Evolutionary conservation across 2,797 vertebrate genomes (phyloP).

Genomic region (Enoplosus armatus): DNA sequence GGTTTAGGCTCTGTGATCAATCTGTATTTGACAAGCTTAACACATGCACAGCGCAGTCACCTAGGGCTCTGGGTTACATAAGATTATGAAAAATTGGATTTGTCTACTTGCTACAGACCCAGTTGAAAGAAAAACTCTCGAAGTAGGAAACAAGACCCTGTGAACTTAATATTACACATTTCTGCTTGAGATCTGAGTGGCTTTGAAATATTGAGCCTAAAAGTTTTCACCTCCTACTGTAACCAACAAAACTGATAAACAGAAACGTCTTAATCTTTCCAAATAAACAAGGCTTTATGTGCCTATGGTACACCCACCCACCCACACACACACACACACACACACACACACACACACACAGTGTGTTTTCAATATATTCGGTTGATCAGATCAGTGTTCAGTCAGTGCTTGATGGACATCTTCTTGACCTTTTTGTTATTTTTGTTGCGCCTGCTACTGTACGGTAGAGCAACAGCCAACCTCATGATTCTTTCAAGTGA

Average conservation of each 20-base stretch:
- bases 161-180: conserved; percentile 1
- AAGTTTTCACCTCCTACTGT: conserved; percentile 25
- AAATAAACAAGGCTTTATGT: not conserved
- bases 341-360: not conserved
- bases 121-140: conserved; percentile 54
- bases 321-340: too few species aligned
- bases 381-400: not conserved
- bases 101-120: conserved; percentile 55
- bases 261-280: not conserved
- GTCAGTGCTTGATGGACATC: not conserved
- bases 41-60: conserved; percentile 41
- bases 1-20: conserved; percentile 45
- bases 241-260: not conserved
- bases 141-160: conserved; percentile 19
- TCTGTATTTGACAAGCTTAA: conserved; percentile 50
- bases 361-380: not conserved
- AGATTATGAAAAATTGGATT: conserved; percentile 59
- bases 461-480: not conserved
- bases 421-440: not conserved
- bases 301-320: not conserved
- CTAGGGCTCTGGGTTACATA: conserved; percentile 47
- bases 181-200: conserved; percentile 21
- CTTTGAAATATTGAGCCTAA: conserved; percentile 33
- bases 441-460: not conserved
- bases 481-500: not conserved